phyloP scores from a whole-genome alignment of 92 coral and sea anemone species.

The Anthopleura xanthogrammica region DNA sequence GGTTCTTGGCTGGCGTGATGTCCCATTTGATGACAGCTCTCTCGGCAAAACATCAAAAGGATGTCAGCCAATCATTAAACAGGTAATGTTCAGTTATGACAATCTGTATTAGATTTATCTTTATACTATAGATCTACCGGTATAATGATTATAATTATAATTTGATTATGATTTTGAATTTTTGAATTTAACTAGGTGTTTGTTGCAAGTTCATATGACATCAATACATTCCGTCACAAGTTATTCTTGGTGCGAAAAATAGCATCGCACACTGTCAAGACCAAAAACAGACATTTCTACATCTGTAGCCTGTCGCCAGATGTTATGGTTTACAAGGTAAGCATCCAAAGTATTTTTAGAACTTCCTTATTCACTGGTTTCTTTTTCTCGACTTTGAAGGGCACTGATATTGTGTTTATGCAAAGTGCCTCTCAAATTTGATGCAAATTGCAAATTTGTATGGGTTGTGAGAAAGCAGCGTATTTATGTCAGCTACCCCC shows the following conservation, averaged over 20 bases:
- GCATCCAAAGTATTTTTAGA: background rate
- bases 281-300: conserved; percentile 82
- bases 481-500: too few relatives aligned
- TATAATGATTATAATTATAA: too few relatives aligned
- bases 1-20: conserved; percentile 90
- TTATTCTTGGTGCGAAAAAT: conserved; percentile 81
- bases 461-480: too few relatives aligned
- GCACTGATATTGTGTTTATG: too few relatives aligned
- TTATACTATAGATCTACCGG: too few relatives aligned
- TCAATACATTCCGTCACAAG: conserved; percentile 58
- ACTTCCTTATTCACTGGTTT: too few relatives aligned
- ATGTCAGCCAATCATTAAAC: conserved; percentile 84
- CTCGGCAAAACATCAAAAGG: conserved; percentile 80
- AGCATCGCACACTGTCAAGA: conserved; percentile 74
- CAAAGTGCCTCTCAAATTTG: too few relatives aligned
- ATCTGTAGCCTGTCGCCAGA: conserved; percentile 91
- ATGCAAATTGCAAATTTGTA: too few relatives aligned
- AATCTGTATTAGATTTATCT: background rate
- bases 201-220: conserved; percentile 74
- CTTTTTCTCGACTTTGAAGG: too few relatives aligned
- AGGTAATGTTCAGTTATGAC: conserved; percentile 48
- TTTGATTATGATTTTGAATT: background rate
- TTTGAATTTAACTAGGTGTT: conserved; percentile 55
- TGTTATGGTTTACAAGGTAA: conserved; percentile 86
- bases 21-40: conserved; percentile 72